These are phyloP conservation scores for Epinephelus moara DNA, from an alignment of 2,113 vertebrate species.

Conservation along the genomic window DNA sequence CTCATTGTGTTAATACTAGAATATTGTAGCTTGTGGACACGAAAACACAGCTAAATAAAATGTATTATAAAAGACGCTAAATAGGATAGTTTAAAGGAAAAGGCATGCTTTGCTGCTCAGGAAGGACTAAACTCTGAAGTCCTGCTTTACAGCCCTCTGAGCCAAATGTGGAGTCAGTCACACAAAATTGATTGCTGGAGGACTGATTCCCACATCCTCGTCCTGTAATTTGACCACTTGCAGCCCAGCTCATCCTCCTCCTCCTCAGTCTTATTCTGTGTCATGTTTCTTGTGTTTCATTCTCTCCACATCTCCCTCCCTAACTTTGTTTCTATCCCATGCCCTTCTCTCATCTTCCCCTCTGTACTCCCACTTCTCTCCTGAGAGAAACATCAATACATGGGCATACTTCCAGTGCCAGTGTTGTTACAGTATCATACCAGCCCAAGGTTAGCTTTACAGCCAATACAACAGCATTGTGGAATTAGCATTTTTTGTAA, in stretches of 20 bases:
- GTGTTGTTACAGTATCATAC: background rate
- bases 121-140: background rate
- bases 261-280: background rate
- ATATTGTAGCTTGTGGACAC: background rate
- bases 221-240: conserved; percentile 18
- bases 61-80: background rate
- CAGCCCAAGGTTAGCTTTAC: background rate
- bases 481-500: background rate
- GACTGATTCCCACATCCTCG: conserved; percentile 24
- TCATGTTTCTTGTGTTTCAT: background rate
- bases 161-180: background rate
- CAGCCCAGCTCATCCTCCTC: background rate
- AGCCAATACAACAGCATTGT: background rate
- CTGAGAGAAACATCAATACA: background rate
- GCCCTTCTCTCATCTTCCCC: background rate
- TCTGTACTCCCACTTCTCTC: conserved; percentile 8
- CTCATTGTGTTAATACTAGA: background rate
- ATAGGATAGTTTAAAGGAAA: background rate
- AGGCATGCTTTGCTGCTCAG: background rate
- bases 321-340: background rate
- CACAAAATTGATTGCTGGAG: background rate
- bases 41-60: background rate
- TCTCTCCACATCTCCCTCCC: background rate
- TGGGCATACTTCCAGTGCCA: background rate
- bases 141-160: background rate